A percentile compares a stretch with the other conserved stretches of the same genome.
Conservation (phyloP, 2,888 invertebrate genomes). For the Xiphydria camelus region DNA sequence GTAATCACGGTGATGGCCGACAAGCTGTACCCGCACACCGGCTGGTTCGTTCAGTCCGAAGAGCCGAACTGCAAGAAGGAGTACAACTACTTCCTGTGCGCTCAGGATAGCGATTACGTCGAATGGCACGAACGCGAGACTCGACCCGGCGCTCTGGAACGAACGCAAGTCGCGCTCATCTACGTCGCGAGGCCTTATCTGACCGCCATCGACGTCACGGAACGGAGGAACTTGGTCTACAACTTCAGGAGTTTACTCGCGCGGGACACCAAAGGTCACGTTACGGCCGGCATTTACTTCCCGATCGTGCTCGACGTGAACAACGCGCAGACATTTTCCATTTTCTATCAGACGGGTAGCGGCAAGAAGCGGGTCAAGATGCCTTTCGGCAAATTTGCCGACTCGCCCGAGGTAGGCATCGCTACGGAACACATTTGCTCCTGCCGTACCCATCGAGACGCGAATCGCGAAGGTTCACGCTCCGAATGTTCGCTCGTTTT, state of each 20-base stretch:
- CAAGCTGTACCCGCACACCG: conserved; percentile 82
- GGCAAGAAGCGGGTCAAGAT: conserved; percentile 72
- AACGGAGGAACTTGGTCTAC: conserved; percentile 86
- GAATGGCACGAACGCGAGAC: conserved; percentile 85
- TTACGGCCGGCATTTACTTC: conserved; percentile 85
- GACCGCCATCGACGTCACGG: conserved; percentile 82
- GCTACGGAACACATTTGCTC: too few species aligned
- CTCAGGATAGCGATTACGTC: conserved; percentile 73
- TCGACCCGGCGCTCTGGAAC: conserved; percentile 63
- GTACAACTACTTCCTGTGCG: conserved; percentile 78
- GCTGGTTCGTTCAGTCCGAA: conserved; percentile 83
- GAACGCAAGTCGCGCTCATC: conserved; percentile 72
- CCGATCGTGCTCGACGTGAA: conserved; percentile 65
- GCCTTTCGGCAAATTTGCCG: conserved; percentile 71
- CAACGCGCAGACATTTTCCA: conserved; percentile 63
- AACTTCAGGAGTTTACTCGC: conserved; percentile 80
- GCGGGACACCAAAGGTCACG: conserved; percentile 81
- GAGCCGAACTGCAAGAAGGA: conserved; percentile 77
- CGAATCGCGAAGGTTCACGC: too few species aligned
- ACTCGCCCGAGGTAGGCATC: conserved; percentile 62
- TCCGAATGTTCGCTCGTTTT: too few species aligned
- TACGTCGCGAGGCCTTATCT: conserved; percentile 80
- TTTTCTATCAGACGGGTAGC: conserved; percentile 76
- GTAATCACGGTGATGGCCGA: conserved; percentile 88
- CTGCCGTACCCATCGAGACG: too few species aligned